phyloP scores from a whole-genome alignment of 1,140 invertebrate genomes.

The Conus ventricosus region DNA sequence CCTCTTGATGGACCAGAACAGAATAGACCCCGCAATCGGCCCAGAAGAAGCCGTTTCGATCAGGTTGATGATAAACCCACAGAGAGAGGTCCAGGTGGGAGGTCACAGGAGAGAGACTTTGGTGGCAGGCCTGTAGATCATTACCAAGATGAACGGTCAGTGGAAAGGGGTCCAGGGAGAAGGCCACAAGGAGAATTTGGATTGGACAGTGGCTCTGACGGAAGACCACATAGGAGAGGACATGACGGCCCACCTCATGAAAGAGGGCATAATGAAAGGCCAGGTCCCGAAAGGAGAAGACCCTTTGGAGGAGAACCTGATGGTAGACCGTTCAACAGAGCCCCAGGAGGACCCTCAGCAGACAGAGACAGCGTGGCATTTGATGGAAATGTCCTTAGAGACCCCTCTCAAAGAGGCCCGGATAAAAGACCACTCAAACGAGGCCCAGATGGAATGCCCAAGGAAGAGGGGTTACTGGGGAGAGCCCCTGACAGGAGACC shows the following conservation, averaged over 20 bases:
- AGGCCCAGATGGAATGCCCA: neutral
- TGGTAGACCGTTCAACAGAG: neutral
- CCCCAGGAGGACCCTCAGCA: neutral
- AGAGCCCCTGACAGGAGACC: neutral
- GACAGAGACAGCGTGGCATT: neutral
- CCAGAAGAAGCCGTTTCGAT: neutral
- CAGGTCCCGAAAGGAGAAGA: neutral
- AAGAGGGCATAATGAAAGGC: neutral
- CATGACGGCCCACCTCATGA: neutral
- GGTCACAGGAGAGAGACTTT: neutral
- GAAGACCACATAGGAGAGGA: neutral
- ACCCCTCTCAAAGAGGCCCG: neutral
- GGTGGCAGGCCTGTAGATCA: neutral
- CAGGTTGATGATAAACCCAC: neutral
- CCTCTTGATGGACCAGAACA: constrained; percentile 23
- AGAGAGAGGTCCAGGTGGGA: neutral
- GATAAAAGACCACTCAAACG: neutral
- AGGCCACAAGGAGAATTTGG: constrained; percentile 11
- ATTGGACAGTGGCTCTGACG: constrained; percentile 1
- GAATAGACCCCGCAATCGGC: neutral
- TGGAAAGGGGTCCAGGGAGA: constrained; percentile 2
- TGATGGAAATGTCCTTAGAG: neutral
- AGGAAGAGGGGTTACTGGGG: neutral
- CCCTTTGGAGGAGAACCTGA: neutral
- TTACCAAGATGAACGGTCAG: neutral